Conservation (phyloP, 2,113 vertebrate species). For the Ictalurus furcatus region DNA sequence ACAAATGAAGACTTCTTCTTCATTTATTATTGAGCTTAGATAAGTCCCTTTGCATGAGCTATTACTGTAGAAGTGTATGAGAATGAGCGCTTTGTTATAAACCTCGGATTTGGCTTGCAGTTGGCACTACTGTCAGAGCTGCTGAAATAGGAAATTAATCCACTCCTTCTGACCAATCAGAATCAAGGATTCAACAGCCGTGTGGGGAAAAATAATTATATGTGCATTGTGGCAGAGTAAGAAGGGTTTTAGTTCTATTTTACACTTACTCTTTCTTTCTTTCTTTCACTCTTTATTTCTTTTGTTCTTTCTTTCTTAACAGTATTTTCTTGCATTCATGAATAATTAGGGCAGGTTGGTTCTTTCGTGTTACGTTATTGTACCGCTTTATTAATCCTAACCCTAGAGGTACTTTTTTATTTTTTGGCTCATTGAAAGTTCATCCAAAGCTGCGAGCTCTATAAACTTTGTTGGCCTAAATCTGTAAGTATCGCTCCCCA, state of each 20-base stretch:
- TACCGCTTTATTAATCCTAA: conserved; percentile 14
- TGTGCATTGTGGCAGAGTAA: background rate
- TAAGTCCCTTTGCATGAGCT: background rate
- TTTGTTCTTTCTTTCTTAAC: background rate
- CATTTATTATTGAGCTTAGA: background rate
- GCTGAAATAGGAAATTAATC: background rate
- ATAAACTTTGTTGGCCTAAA: conserved; percentile 29
- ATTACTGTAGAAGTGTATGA: background rate
- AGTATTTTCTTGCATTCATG: background rate
- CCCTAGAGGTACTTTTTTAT: background rate
- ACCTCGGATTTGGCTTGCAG: background rate
- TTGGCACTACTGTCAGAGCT: background rate
- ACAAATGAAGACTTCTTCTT: too few relatives aligned
- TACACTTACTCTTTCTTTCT: background rate
- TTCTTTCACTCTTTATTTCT: background rate
- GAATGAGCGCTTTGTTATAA: background rate
- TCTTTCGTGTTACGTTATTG: conserved; percentile 12
- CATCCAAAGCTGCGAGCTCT: conserved; percentile 19
- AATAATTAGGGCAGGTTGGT: conserved; percentile 29
- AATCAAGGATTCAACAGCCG: background rate
- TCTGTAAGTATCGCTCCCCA: conserved; percentile 29
- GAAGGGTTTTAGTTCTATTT: background rate
- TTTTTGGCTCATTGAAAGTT: conserved; percentile 16
- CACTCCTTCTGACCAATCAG: background rate
- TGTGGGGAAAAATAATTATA: too few relatives aligned